A percentile compares a stretch with the other conserved stretches of the same genome.
phyloP scores from a whole-genome alignment of 2,797 vertebrate genomes.

The Clarias laeviceps region DNA sequence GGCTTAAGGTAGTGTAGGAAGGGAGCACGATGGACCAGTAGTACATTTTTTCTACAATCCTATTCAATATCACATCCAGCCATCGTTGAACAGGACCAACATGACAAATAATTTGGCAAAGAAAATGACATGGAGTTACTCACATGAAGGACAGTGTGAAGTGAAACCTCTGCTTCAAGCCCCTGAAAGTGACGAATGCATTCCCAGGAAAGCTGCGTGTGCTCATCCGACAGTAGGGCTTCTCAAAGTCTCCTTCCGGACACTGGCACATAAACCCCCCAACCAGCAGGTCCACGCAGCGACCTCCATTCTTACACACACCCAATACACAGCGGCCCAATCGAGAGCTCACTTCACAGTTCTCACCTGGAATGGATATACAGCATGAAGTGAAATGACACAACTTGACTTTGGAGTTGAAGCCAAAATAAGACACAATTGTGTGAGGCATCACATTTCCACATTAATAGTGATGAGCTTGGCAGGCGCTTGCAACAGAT shows the following conservation, averaged over 20 bases:
- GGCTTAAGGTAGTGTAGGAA: not conserved
- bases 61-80: not conserved
- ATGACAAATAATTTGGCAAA: not conserved
- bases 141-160: conserved; percentile 85
- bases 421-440: not conserved
- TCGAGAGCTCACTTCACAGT: conserved; percentile 78
- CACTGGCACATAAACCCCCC: conserved; percentile 88
- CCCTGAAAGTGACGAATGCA: conserved; percentile 87
- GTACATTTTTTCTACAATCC: not conserved
- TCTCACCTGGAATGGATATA: conserved; percentile 73
- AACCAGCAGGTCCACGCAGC: conserved; percentile 84
- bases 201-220: conserved; percentile 83
- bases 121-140: conserved; percentile 57
- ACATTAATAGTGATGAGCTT: conserved; percentile 10
- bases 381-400: not conserved
- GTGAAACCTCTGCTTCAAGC: conserved; percentile 85
- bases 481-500: not conserved
- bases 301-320: conserved; percentile 84
- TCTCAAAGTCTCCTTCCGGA: conserved; percentile 77
- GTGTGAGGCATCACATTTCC: conserved; percentile 1
- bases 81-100: not conserved
- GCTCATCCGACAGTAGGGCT: conserved; percentile 84
- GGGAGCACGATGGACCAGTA: not conserved
- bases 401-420: not conserved
- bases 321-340: conserved; percentile 82